phyloP scores from a whole-genome alignment of 2,888 invertebrate genomes.

The Meta bourneti region DNA sequence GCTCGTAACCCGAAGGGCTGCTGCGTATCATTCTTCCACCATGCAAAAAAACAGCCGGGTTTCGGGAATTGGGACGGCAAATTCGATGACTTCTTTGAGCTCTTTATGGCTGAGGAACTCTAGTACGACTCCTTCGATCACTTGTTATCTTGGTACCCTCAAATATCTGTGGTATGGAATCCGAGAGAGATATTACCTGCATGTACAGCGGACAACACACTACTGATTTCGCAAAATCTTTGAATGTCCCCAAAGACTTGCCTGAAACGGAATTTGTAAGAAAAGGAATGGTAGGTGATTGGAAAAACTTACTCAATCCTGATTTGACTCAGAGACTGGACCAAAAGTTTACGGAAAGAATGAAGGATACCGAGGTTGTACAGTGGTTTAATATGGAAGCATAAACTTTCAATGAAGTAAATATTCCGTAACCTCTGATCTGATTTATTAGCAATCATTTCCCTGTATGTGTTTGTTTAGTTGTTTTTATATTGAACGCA shows the following conservation, averaged over 20 bases:
- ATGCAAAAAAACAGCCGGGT: conserved; percentile 66
- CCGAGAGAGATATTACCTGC: neutral
- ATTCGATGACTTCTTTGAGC: conserved; percentile 80
- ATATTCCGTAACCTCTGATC: neutral
- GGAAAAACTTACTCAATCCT: conserved; percentile 81
- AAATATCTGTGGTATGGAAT: neutral
- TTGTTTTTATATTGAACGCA: too few species aligned
- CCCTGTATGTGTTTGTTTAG: conserved; percentile 60
- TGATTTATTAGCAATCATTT: too few species aligned
- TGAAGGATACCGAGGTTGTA: conserved; percentile 62
- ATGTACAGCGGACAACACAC: neutral
- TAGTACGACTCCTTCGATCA: conserved; percentile 77
- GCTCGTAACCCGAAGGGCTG: conserved; percentile 82
- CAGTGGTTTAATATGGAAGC: conserved; percentile 25
- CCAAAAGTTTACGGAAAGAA: conserved; percentile 37
- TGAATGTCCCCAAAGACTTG: conserved; percentile 16
- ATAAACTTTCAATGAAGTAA: neutral
- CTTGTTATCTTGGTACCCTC: conserved; percentile 74
- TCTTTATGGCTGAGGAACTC: conserved; percentile 80
- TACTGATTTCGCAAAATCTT: neutral
- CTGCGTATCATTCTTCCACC: conserved; percentile 81
- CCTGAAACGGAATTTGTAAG: conserved; percentile 50
- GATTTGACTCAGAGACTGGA: conserved; percentile 69
- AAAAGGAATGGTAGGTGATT: conserved; percentile 81
- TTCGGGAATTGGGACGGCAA: conserved; percentile 51